These are phyloP conservation scores for Tethya wilhelma DNA, from an alignment of 37 sponge, comb jelly and placozoan species.

Conservation along the genomic window DNA sequence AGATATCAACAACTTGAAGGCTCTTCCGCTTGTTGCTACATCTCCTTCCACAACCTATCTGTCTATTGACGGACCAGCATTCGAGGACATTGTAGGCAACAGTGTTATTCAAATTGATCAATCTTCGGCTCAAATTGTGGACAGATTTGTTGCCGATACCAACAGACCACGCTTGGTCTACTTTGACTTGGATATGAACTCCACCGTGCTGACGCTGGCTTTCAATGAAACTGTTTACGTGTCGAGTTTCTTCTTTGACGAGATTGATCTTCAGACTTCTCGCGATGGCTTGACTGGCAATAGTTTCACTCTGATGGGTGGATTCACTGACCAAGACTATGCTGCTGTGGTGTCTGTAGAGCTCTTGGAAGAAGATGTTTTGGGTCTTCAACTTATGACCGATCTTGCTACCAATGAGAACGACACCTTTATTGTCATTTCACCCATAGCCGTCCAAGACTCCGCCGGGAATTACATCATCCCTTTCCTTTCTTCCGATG, in stretches of 20 bases:
- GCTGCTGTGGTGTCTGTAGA: constrained; percentile 19
- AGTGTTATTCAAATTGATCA: constrained; percentile 17
- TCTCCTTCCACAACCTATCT: constrained; percentile 56
- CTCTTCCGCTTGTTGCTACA: constrained; percentile 64
- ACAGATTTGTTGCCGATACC: constrained; percentile 38
- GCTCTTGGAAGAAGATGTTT: constrained; percentile 36
- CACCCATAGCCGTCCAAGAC: constrained; percentile 39
- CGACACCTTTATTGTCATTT: constrained; percentile 61
- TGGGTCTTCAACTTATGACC: constrained; percentile 42
- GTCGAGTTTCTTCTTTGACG: constrained; percentile 33
- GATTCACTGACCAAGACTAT: constrained; percentile 33
- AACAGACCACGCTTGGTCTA: constrained; percentile 52
- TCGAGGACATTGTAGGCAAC: constrained; percentile 67
- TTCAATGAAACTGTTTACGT: constrained; percentile 85
- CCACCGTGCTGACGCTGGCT: constrained; percentile 39
- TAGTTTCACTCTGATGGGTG: constrained; percentile 43
- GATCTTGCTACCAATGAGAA: constrained; percentile 50
- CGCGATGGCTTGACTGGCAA: constrained; percentile 5
- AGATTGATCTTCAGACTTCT: constrained; percentile 41
- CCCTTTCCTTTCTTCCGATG: constrained; percentile 14
- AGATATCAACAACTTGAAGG: constrained; percentile 71
- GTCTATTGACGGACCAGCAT: constrained; percentile 45
- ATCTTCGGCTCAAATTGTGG: constrained; percentile 23
- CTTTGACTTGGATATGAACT: constrained; percentile 78
- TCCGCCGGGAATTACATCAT: constrained; percentile 42